phyloP scores from a whole-genome alignment of 2,797 vertebrate species.

The Girardinus metallicus region DNA sequence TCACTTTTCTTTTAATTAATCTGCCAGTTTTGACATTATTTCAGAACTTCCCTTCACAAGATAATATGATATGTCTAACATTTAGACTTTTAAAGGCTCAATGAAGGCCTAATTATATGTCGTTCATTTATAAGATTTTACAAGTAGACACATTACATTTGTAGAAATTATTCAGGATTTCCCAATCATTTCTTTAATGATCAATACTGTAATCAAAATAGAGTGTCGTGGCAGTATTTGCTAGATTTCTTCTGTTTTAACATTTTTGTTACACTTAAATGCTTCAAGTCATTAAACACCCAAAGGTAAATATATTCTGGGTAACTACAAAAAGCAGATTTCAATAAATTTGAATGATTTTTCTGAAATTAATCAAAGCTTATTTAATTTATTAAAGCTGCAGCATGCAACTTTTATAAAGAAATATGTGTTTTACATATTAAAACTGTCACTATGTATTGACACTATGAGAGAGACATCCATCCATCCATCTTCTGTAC shows the following conservation, averaged over 20 bases:
- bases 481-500: too few species aligned
- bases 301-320: background rate
- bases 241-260: background rate
- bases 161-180: background rate
- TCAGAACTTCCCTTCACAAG: background rate
- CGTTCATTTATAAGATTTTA: background rate
- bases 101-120: background rate
- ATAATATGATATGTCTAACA: too few species aligned
- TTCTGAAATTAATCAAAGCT: too few species aligned
- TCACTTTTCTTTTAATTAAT: slow-evolving; percentile 1
- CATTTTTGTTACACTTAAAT: background rate
- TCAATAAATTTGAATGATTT: too few species aligned
- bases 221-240: background rate
- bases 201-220: background rate
- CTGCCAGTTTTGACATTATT: background rate
- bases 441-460: too few species aligned
- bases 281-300: background rate
- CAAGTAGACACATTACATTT: background rate
- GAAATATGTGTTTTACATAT: too few species aligned
- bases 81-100: background rate
- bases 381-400: too few species aligned
- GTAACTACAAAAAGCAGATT: background rate
- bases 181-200: background rate
- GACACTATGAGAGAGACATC: too few species aligned
- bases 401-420: too few species aligned